Evolutionary conservation across 2,888 invertebrate genomes (phyloP).

Genomic region (Ischnura elegans): DNA sequence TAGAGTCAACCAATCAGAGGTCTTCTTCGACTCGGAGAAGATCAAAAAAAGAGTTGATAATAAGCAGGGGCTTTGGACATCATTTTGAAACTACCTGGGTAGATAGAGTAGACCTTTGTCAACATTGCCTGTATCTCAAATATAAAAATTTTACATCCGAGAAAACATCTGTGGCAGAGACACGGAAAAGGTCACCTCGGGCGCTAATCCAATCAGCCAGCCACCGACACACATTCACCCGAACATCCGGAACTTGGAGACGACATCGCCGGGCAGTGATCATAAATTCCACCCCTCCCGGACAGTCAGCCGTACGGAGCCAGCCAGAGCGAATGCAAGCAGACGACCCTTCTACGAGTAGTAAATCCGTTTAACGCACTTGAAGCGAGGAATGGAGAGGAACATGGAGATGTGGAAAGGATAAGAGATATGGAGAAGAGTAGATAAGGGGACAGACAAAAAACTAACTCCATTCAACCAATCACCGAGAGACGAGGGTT

Average conservation of each 20-base stretch:
- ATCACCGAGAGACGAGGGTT: background rate
- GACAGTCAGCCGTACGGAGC: background rate
- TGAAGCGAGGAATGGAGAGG: background rate
- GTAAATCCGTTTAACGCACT: background rate
- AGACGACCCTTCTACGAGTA: background rate
- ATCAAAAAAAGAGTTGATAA: too few relatives aligned
- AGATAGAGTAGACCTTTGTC: too few relatives aligned
- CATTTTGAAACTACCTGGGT: too few relatives aligned
- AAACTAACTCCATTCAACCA: background rate
- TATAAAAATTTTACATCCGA: too few relatives aligned
- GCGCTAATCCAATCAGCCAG: slow-evolving; percentile 8
- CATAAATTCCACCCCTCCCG: background rate
- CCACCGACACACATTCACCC: background rate
- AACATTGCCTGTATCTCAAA: too few relatives aligned
- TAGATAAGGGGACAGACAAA: background rate
- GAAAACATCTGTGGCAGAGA: background rate
- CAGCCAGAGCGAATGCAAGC: too few relatives aligned
- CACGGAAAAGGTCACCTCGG: background rate
- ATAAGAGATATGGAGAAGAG: too few relatives aligned
- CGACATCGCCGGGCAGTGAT: background rate
- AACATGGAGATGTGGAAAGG: too few relatives aligned
- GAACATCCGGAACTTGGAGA: background rate
- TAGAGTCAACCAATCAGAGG: too few relatives aligned
- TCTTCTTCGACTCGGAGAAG: too few relatives aligned
- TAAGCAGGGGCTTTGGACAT: too few relatives aligned